phyloP scores from a whole-genome alignment of 2,888 invertebrate genomes.

The Gnatocerus cornutus region DNA sequence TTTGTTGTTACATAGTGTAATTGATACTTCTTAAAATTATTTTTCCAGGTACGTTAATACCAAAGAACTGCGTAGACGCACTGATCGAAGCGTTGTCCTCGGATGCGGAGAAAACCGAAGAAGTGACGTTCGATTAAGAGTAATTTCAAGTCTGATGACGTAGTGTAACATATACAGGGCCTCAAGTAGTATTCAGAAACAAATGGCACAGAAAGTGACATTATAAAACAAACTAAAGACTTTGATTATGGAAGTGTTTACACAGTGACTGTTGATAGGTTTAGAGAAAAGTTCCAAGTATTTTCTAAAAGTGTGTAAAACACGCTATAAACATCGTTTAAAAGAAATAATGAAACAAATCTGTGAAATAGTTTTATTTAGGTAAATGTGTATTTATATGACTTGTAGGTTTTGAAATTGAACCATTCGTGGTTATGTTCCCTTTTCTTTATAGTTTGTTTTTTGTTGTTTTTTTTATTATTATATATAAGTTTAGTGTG shows the following conservation, averaged over 20 bases:
- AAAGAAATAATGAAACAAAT: conserved; percentile 52
- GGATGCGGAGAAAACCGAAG: conserved; percentile 87
- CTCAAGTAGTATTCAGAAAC: conserved; percentile 60
- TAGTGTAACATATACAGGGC: conserved; percentile 60
- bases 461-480: conserved; percentile 25
- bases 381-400: conserved; percentile 56
- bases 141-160: conserved; percentile 30
- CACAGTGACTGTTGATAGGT: conserved; percentile 45
- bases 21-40: no score
- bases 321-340: conserved; percentile 24
- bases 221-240: conserved; percentile 40
- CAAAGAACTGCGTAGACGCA: conserved; percentile 89
- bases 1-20: no score
- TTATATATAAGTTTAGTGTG: conserved; percentile 41
- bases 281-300: conserved; percentile 52
- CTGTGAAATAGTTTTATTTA: conserved; percentile 64
- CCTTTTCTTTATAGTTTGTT: conserved; percentile 22
- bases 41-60: conserved; percentile 84
- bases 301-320: conserved; percentile 52
- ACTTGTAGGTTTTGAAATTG: conserved; percentile 49
- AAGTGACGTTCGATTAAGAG: conserved; percentile 73
- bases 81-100: conserved; percentile 84
- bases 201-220: conserved; percentile 55
- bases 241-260: conserved; percentile 47
- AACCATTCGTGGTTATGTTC: conserved; percentile 19